phyloP scores from a whole-genome alignment of 2,113 vertebrate species.

The Epinephelus cyanopodus region DNA sequence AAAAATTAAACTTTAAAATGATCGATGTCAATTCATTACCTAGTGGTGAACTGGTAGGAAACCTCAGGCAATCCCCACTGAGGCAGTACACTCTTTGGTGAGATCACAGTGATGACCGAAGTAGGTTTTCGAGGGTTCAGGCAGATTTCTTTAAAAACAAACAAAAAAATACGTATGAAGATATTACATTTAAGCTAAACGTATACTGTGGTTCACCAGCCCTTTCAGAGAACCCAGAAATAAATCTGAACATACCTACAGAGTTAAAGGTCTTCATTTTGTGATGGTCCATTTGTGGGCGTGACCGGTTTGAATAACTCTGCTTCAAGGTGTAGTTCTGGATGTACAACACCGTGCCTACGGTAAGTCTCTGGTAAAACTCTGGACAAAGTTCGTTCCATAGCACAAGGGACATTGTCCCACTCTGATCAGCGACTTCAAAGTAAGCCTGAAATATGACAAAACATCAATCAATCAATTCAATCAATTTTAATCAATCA shows the following conservation, averaged over 20 bases:
- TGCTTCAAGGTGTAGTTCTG: slow-evolving; percentile 89
- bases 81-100: slow-evolving; percentile 86
- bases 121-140: slow-evolving; percentile 88
- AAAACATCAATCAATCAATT: too few species aligned
- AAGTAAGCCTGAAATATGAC: slow-evolving; percentile 87
- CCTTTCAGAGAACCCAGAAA: background rate
- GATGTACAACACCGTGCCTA: slow-evolving; percentile 90
- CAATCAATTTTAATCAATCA: too few species aligned
- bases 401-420: slow-evolving; percentile 91
- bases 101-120: slow-evolving; percentile 88
- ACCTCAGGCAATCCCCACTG: slow-evolving; percentile 92
- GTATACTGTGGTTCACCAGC: background rate
- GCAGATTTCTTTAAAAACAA: slow-evolving; percentile 87
- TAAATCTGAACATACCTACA: slow-evolving; percentile 83
- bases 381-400: slow-evolving; percentile 93
- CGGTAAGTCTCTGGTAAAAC: slow-evolving; percentile 90
- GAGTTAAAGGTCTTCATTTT: slow-evolving; percentile 87
- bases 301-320: slow-evolving; percentile 88
- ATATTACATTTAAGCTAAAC: background rate
- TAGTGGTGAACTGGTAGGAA: slow-evolving; percentile 87
- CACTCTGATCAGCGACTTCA: slow-evolving; percentile 93
- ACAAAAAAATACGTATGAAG: slow-evolving; percentile 29
- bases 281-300: slow-evolving; percentile 86
- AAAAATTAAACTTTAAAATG: background rate
- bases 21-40: slow-evolving; percentile 75